Evolutionary conservation across 2,113 vertebrate species (phyloP), one percentile per base, ranked within the genome.

Genomic region (Pardalotus punctatus): DNA sequence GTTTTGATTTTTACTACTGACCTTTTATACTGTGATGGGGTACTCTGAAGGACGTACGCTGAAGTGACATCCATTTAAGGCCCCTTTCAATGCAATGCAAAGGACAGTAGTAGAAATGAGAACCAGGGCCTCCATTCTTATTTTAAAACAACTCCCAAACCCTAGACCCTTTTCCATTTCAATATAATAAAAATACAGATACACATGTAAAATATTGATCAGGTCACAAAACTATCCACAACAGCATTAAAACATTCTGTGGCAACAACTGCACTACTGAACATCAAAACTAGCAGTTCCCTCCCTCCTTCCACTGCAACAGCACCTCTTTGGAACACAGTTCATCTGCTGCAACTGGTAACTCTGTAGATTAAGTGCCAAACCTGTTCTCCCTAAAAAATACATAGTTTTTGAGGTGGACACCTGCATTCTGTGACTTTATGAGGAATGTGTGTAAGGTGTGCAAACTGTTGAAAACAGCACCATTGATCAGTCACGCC

Each of bases 151-250:
- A 74, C 27, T 93, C 45, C 36, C 81, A 82, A 88, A 86, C 82
- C 92, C 60, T 48, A 77, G 92, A 88, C 94, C 67, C 82, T 74
- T 93, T 73, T 43, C 74, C 79, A 57, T 92, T 90, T 76, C 77
- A 81, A n/a, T 38, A 72, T 65, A 74, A 92, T 48, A 90, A 96
- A 90, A 93, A 86, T 81, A 95, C 86, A 93, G 67, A 81, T 65
- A 88, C 25, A 93, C 86, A 92, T 80, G 67, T 96, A 82, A 94
- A 95, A 94, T 96, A 96, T 8, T 78, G 72, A 92, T 60, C 85
- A 90, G 79, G 77, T 95, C 78, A 96, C 90, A 92, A 65, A 94
- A 95, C 87, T 82, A 93, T 77, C 60, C 76, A 94, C 61, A 5
- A 90, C 71, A 93, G 92, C 53, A 90, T 84, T 86, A 66, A 83